A percentile compares a stretch with the other conserved stretches of the same genome.
phyloP scores from a whole-genome alignment of 2,113 vertebrate species.

The Leuciscus idus region DNA sequence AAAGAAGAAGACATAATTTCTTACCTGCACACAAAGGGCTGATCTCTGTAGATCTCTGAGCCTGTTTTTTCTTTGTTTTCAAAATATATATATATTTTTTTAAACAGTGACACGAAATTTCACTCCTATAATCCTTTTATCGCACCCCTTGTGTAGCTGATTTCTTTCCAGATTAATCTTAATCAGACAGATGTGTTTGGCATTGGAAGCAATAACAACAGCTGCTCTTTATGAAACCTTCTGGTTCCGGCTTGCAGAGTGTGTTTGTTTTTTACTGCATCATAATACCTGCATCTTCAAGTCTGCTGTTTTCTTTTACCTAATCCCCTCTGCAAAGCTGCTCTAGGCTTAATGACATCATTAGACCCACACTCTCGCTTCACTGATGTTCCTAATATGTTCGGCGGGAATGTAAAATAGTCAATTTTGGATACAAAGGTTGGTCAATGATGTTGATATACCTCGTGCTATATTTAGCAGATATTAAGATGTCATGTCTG shows the following conservation, averaged over 20 bases:
- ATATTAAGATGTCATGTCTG: not conserved
- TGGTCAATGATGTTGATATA: not conserved
- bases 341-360: slow-evolving; percentile 33
- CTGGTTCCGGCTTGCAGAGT: not conserved
- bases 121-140: not conserved
- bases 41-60: slow-evolving; percentile 3
- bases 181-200: slow-evolving; percentile 10
- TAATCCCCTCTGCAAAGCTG: not conserved
- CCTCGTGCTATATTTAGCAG: not conserved
- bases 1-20: not conserved
- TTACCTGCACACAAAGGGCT: not conserved
- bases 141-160: not conserved
- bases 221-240: not conserved
- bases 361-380: slow-evolving; percentile 11
- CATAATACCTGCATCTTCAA: not conserved
- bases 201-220: slow-evolving; percentile 16
- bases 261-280: not conserved
- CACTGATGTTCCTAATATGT: slow-evolving; percentile 20
- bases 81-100: not conserved
- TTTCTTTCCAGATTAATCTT: slow-evolving; percentile 5
- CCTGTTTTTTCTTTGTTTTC: not conserved
- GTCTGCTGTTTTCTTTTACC: not conserved
- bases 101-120: not conserved
- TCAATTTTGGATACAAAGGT: not conserved
- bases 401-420: not conserved